Conservation (phyloP, 2,113 vertebrate species). For the Emydura subglobosa region DNA sequence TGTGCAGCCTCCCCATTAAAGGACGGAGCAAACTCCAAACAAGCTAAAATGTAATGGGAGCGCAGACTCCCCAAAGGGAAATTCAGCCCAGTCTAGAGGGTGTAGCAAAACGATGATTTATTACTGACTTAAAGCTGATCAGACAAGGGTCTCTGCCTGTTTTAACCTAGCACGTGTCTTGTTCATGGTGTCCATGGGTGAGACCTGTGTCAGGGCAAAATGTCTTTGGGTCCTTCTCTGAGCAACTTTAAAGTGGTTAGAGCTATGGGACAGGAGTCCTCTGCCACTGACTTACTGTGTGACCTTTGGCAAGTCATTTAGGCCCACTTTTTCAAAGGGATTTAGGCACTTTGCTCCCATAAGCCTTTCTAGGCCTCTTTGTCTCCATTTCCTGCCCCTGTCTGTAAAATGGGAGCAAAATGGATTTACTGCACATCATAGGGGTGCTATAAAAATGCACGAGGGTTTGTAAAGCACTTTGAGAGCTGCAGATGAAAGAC, state of each 20-base stretch:
- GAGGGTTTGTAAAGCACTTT: not conserved
- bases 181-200: not conserved
- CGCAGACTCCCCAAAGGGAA: not conserved
- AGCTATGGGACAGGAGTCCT: not conserved
- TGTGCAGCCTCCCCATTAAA: not conserved
- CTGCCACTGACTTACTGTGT: not conserved
- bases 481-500: not conserved
- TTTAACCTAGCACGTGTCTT: not conserved
- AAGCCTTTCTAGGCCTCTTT: not conserved
- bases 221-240: not conserved
- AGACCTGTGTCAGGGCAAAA: not conserved
- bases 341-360: not conserved
- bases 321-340: not conserved
- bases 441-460: not conserved
- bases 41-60: not conserved
- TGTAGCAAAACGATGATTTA: not conserved
- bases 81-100: not conserved
- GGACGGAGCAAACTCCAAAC: not conserved
- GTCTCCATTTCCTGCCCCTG: not conserved
- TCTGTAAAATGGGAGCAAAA: not conserved
- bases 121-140: not conserved
- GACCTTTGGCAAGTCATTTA: not conserved
- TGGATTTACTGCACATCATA: not conserved
- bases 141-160: not conserved
- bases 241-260: not conserved